phyloP scores from a whole-genome alignment of 2,797 vertebrate genomes.

The Smutsia temminckii region DNA sequence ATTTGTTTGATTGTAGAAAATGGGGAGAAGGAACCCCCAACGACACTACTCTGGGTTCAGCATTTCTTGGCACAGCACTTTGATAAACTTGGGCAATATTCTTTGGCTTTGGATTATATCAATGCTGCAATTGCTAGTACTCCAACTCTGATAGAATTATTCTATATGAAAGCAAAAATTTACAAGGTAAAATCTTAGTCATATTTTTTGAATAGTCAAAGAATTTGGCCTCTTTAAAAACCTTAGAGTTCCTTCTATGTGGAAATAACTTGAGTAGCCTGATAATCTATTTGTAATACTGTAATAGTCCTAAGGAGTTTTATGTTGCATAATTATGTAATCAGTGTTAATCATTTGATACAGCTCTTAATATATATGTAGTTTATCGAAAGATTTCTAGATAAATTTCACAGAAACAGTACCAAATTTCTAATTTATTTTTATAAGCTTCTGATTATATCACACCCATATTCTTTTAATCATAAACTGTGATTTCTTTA shows the following conservation, averaged over 20 bases:
- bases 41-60: slow-evolving; percentile 87
- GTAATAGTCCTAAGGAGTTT: slow-evolving; percentile 39
- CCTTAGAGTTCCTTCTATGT: neutral
- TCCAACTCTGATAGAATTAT: slow-evolving; percentile 88
- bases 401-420: slow-evolving; percentile 28
- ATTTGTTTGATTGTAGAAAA: slow-evolving; percentile 84
- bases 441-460: neutral
- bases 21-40: slow-evolving; percentile 86
- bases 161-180: slow-evolving; percentile 89
- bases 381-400: slow-evolving; percentile 31
- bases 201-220: slow-evolving; percentile 40
- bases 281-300: neutral
- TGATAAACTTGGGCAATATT: slow-evolving; percentile 88
- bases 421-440: slow-evolving; percentile 24
- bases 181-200: slow-evolving; percentile 85
- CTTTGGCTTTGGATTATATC: slow-evolving; percentile 88
- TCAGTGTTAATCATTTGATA: slow-evolving; percentile 3
- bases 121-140: slow-evolving; percentile 87
- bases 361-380: slow-evolving; percentile 11
- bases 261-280: neutral
- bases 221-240: neutral
- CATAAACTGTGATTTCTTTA: neutral
- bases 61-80: slow-evolving; percentile 89
- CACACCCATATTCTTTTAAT: neutral
- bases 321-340: neutral